A percentile compares a stretch with the other conserved stretches of the same genome.
Conservation (phyloP, 35 echinoderm and acorn worm genomes). For the Diadema setosum region DNA sequence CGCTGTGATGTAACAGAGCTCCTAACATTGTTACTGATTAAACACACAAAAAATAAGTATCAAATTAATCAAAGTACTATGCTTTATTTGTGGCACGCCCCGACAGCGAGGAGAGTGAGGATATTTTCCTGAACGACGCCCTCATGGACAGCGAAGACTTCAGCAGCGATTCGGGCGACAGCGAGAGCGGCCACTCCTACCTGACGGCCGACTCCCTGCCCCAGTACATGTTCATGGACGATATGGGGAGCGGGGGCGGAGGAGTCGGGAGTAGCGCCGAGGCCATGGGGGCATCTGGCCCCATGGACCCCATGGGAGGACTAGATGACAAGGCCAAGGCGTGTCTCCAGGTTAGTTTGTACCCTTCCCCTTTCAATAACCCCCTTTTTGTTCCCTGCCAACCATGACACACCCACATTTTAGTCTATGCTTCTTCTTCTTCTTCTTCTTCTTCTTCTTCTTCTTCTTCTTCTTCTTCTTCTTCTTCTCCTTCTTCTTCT, state of each 20-base stretch:
- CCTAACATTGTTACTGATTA: no score
- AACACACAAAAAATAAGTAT: no score
- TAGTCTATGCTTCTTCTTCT: no score
- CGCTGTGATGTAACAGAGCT: no score
- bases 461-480: no score
- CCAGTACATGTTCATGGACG: conserved; percentile 4
- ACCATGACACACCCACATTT: no score
- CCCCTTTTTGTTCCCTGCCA: no score
- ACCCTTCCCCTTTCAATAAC: neutral
- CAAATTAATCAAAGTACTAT: no score
- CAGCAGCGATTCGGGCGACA: conserved; percentile 33
- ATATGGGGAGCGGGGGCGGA: neutral
- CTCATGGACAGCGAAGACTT: conserved; percentile 18
- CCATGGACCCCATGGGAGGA: conserved; percentile 59
- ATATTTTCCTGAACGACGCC: neutral
- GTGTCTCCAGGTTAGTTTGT: conserved; percentile 58
- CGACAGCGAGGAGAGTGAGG: no score
- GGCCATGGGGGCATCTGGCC: neutral
- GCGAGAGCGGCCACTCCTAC: conserved; percentile 21
- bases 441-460: no score
- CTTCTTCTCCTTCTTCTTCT: no score
- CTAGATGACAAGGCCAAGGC: conserved; percentile 82
- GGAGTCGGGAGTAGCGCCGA: neutral
- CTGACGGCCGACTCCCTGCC: conserved; percentile 18
- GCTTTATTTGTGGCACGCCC: no score